These are phyloP conservation scores for Ardeotis arabs DNA, from an alignment of 2,113 vertebrate genomes.

Conservation along the genomic window DNA sequence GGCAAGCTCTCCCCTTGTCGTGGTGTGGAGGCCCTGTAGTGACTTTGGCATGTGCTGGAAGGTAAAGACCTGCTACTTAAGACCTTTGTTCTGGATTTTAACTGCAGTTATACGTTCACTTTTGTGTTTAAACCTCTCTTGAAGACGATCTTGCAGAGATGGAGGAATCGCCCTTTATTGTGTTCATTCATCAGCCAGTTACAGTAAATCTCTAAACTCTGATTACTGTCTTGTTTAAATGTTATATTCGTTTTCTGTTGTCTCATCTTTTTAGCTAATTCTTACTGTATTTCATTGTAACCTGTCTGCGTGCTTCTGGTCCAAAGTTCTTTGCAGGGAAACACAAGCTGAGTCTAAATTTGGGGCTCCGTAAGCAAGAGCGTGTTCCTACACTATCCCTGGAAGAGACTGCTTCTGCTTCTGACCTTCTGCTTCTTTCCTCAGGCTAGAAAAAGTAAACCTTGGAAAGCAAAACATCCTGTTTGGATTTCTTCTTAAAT, in stretches of 20 bases:
- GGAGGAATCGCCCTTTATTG: background rate
- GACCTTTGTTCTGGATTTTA: background rate
- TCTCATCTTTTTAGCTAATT: background rate
- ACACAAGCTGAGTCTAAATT: background rate
- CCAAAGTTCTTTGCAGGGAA: background rate
- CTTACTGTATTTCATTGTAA: background rate
- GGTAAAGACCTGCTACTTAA: background rate
- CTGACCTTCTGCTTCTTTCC: background rate
- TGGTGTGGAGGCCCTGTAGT: background rate
- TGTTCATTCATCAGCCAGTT: background rate
- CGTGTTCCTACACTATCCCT: background rate
- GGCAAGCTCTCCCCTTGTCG: accelerated
- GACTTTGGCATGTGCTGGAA: background rate
- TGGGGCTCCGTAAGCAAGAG: background rate
- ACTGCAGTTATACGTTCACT: background rate
- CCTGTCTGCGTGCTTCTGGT: background rate
- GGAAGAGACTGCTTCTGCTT: background rate
- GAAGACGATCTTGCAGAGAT: background rate
- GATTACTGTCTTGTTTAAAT: background rate
- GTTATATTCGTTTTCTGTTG: background rate
- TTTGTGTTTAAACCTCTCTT: background rate
- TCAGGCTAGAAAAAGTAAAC: background rate
- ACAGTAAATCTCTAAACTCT: background rate
- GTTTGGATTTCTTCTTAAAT: background rate
- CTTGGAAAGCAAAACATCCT: constrained; percentile 18